Base-by-base conservation (phyloP, 2,888 invertebrate species). In the Hydraecia micacea region DNA sequence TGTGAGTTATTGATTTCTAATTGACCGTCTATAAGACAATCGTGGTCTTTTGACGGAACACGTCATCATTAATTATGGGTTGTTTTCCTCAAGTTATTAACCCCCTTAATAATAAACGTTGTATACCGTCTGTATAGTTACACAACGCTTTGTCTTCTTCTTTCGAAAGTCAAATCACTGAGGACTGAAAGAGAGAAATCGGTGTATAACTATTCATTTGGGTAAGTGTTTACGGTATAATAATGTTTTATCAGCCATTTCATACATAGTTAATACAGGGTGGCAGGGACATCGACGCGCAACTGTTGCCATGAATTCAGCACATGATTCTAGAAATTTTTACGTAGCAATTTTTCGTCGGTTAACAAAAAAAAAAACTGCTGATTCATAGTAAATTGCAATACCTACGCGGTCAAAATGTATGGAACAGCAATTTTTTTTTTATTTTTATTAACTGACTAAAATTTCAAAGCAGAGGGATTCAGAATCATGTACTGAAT, bases 1-100 rank as follows among this genome's bases (percentile, higher is more conserved):
- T 92, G 80, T 28, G 83, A 68, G 1, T 49, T 78, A 21, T 65
- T 78, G 32, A 25, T 65, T 67, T 66, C 25, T 69, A 36, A 49
- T 58, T 65, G 15, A 49, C 42, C 11, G 28, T 63, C 11, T 4
- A 39, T 63, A 36, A 28, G 9, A 39, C 25, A 36, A 55, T 62
- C 6, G 7, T n/a, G 55, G 9, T 18, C 36, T 58, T 55, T 36
- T 52, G 36, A 32, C 18, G 32, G 28, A 15, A 36, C 18, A 62
- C 55, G 32, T 49, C 21, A 32, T 49, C 21, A 25, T 28, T 63
- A 13, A 49, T 69, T 15, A 52, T 73, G 5, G 6, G 0, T 18
- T 18, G 9, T 15, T 63, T n/a, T 28, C 25, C 32, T 55, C n/a
- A 73, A 81, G 5, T 62, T 46, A 42, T 63, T 63, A 46, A 42